Percentiles rank a stretch among this genome's conserved stretches.
These are phyloP conservation scores for Hypomecis punctinalis DNA, from an alignment of 2,888 invertebrate genomes.

Conservation along the genomic window DNA sequence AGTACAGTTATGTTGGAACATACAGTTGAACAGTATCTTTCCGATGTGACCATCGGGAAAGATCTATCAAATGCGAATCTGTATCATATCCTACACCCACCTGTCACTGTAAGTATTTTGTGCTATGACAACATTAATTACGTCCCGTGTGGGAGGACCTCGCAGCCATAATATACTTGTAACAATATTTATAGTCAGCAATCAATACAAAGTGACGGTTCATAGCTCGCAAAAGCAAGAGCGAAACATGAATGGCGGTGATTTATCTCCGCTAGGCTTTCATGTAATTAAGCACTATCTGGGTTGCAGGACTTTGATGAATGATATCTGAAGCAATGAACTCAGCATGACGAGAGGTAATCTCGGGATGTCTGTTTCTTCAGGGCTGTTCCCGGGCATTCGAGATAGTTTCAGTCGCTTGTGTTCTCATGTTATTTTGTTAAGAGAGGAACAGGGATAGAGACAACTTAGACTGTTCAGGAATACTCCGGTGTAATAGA, in stretches of 20 bases:
- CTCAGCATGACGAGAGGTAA: conserved; percentile 24
- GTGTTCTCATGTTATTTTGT: too few relatives aligned
- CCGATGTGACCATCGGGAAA: too few relatives aligned
- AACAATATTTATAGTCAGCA: conserved; percentile 14
- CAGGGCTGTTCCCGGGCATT: background rate
- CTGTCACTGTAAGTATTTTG: too few relatives aligned
- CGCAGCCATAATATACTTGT: too few relatives aligned
- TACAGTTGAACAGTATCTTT: too few relatives aligned
- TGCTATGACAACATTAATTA: too few relatives aligned
- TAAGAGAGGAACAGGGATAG: too few relatives aligned
- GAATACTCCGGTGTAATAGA: background rate
- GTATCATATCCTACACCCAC: too few relatives aligned
- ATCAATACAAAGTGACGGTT: conserved; percentile 17
- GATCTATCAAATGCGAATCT: too few relatives aligned
- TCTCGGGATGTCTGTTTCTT: conserved; percentile 18
- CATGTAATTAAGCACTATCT: conserved; percentile 37
- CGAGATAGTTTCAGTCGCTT: background rate
- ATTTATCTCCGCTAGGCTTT: conserved; percentile 26
- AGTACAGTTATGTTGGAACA: too few relatives aligned
- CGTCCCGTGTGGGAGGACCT: too few relatives aligned
- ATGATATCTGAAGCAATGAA: conserved; percentile 33
- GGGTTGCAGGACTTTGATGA: conserved; percentile 36
- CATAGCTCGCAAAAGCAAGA: conserved; percentile 9
- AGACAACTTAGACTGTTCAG: too few relatives aligned
- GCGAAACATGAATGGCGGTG: conserved; percentile 25